These are phyloP conservation scores for Cephalopachus bancanus DNA, from an alignment of 2,797 vertebrate species.

Conservation along the genomic window DNA sequence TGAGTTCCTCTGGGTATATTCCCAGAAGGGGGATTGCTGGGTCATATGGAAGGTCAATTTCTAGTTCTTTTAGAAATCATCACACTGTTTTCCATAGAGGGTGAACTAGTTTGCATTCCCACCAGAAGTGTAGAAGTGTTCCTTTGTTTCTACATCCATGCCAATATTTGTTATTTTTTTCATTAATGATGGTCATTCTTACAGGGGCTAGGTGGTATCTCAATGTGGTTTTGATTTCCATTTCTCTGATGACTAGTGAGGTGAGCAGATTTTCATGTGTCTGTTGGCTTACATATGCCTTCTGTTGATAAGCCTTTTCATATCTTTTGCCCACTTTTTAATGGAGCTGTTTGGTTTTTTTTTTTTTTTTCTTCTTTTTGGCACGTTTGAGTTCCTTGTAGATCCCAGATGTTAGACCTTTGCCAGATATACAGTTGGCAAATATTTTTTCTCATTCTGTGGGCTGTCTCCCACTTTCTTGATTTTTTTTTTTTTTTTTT, in stretches of 20 bases:
- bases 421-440: background rate
- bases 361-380: background rate
- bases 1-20: background rate
- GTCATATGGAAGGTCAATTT: background rate
- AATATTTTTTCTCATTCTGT: too few relatives aligned
- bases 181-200: background rate
- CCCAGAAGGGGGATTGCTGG: background rate
- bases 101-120: background rate
- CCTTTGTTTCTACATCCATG: background rate
- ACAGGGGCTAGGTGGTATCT: background rate
- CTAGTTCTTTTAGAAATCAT: background rate
- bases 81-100: background rate
- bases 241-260: background rate
- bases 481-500: too few relatives aligned
- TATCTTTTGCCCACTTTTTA: background rate
- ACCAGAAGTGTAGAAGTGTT: background rate
- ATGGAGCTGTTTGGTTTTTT: background rate
- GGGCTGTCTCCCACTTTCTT: too few relatives aligned
- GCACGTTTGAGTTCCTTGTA: background rate
- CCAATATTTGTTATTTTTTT: background rate
- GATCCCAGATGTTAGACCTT: background rate
- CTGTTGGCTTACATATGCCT: background rate
- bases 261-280: background rate
- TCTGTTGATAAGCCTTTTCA: background rate
- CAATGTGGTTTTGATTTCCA: background rate